phyloP scores from a whole-genome alignment of 2,888 invertebrate genomes.

The Phlogophora meticulosa region DNA sequence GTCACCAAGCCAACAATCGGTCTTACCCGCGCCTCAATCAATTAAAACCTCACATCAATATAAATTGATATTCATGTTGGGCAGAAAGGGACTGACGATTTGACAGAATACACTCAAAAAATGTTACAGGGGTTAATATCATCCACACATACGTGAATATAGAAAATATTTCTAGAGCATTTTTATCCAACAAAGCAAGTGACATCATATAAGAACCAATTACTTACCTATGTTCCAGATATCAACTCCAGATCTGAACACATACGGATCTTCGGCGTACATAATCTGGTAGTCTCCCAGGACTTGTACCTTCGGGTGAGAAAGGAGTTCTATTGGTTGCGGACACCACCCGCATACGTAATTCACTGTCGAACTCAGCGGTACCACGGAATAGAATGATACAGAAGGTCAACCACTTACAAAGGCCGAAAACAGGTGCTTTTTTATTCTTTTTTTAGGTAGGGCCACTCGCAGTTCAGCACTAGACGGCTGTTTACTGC shows the following conservation, averaged over 20 bases:
- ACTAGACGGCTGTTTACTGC: too few species aligned
- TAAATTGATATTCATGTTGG: not conserved
- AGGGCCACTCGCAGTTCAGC: too few species aligned
- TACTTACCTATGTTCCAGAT: slow-evolving; percentile 16
- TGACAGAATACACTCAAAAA: not conserved
- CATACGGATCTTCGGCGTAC: slow-evolving; percentile 17
- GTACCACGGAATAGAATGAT: slow-evolving; percentile 19
- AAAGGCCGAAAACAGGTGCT: too few species aligned
- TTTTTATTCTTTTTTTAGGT: too few species aligned
- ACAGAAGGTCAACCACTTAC: not conserved
- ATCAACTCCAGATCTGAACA: slow-evolving; percentile 9
- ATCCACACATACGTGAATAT: not conserved
- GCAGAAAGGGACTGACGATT: not conserved
- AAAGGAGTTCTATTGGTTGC: slow-evolving; percentile 57
- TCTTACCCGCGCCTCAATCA: too few species aligned
- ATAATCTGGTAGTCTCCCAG: slow-evolving; percentile 19
- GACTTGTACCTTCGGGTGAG: slow-evolving; percentile 26
- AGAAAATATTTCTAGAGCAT: not conserved
- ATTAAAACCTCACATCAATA: too few species aligned
- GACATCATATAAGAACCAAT: not conserved
- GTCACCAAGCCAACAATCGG: too few species aligned
- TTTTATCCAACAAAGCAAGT: not conserved
- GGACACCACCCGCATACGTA: slow-evolving; percentile 66
- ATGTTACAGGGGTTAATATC: not conserved
- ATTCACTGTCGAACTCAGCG: slow-evolving; percentile 47